Evolutionary conservation across 2,797 vertebrate species (phyloP).

Genomic region (Prionace glauca): DNA sequence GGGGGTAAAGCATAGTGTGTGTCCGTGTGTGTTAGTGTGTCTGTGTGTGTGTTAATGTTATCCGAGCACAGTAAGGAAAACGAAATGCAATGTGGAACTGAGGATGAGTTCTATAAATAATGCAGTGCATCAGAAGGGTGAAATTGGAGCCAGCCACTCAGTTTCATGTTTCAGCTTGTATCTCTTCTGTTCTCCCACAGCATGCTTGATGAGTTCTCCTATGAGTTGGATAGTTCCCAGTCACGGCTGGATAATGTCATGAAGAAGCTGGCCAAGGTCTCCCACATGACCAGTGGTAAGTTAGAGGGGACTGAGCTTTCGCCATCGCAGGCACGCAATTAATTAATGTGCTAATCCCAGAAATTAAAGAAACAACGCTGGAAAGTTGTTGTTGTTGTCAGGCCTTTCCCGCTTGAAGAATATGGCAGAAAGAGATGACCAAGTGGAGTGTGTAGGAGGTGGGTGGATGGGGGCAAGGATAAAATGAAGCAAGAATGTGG

Average conservation of each 20-base stretch:
- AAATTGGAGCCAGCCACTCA: not conserved
- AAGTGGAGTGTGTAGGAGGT: too few relatives aligned
- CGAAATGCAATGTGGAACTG: not conserved
- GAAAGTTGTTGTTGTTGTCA: not conserved
- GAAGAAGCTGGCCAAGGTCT: constrained; percentile 97
- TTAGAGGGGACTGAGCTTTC: constrained; percentile 38
- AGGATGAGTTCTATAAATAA: not conserved
- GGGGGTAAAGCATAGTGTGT: too few relatives aligned
- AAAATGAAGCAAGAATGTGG: too few relatives aligned
- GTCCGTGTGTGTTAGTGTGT: too few relatives aligned
- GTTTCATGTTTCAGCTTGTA: not conserved
- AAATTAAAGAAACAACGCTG: too few relatives aligned
- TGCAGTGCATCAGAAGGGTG: not conserved
- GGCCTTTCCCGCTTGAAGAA: not conserved
- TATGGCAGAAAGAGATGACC: not conserved
- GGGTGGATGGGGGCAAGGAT: too few relatives aligned
- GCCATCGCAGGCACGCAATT: not conserved
- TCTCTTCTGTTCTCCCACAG: constrained; percentile 53
- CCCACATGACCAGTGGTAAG: constrained; percentile 97
- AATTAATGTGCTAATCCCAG: not conserved
- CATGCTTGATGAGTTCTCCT: constrained; percentile 92
- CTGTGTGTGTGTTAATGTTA: too few relatives aligned
- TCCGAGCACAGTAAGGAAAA: not conserved
- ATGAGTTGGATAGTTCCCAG: constrained; percentile 87
- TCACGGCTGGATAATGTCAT: constrained; percentile 91